Conservation (phyloP, 2,888 invertebrate species). For the Ormyrus pomaceus region DNA sequence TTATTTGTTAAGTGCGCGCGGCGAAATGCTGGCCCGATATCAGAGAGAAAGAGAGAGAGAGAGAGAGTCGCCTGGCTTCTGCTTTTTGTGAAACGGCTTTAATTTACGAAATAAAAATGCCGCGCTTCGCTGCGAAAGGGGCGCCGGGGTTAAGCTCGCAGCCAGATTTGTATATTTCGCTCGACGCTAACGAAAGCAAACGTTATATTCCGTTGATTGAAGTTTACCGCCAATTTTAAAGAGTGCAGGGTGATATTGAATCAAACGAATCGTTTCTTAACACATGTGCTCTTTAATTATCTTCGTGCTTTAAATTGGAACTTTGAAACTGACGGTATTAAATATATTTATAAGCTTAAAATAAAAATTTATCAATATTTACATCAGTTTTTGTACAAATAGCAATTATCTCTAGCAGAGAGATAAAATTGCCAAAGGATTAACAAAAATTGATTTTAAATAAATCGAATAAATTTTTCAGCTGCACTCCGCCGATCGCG, state of each 20-base stretch:
- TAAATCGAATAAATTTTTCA: too few relatives aligned
- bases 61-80: background rate
- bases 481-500: too few relatives aligned
- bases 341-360: too few relatives aligned
- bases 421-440: too few relatives aligned
- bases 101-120: slow-evolving; percentile 33
- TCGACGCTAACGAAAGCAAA: background rate
- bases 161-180: slow-evolving; percentile 15
- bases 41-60: background rate
- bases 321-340: too few relatives aligned
- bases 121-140: background rate
- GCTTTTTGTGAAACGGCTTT: slow-evolving; percentile 21
- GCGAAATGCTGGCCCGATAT: slow-evolving; percentile 1
- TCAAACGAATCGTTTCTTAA: too few relatives aligned
- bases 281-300: too few relatives aligned
- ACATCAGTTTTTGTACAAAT: too few relatives aligned
- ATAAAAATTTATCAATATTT: too few relatives aligned
- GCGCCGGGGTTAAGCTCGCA: background rate
- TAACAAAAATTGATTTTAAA: too few relatives aligned
- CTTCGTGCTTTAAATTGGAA: too few relatives aligned
- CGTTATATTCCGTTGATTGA: slow-evolving; percentile 1
- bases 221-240: background rate
- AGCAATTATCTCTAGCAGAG: too few relatives aligned
- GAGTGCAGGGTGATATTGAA: background rate
- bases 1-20: slow-evolving; percentile 12